phyloP scores from a whole-genome alignment of 2,888 invertebrate genomes.

The Teleogryllus oceanicus region DNA sequence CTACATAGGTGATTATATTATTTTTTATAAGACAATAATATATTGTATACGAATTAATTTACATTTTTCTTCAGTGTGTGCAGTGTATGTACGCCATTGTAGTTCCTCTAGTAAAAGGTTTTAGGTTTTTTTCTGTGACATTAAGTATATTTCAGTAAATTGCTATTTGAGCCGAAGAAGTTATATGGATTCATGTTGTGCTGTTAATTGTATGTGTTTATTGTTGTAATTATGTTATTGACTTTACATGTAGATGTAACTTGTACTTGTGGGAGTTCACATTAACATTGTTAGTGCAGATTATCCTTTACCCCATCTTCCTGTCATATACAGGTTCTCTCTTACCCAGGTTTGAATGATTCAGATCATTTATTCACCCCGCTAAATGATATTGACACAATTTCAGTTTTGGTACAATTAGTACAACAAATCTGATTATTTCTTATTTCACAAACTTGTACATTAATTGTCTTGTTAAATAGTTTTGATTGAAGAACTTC shows the following conservation, averaged over 20 bases:
- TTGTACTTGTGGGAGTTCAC: constrained; percentile 9
- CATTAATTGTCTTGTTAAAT: no score
- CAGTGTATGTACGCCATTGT: background rate
- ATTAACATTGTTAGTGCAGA: constrained; percentile 6
- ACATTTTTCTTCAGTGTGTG: background rate
- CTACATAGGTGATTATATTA: background rate
- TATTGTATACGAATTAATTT: constrained; percentile 18
- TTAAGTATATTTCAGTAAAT: background rate
- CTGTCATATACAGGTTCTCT: background rate
- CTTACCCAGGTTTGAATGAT: background rate
- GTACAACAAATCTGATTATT: no score
- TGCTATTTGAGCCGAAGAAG: background rate
- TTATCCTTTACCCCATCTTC: background rate
- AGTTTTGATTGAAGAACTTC: no score
- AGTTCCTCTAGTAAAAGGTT: constrained; percentile 12
- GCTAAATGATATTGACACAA: no score
- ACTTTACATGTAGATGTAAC: constrained; percentile 2
- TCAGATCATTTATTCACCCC: no score
- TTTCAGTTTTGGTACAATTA: no score
- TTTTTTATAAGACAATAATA: constrained; percentile 2
- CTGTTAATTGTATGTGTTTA: constrained; percentile 18
- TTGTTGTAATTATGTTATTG: constrained; percentile 9
- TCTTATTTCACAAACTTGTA: no score
- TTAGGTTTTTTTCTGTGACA: background rate
- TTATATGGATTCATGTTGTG: constrained; percentile 1